Evolutionary conservation across 2,888 invertebrate genomes (phyloP), one percentile per base, ranked within the genome.

Genomic region (Oxyteleia sp.): DNA sequence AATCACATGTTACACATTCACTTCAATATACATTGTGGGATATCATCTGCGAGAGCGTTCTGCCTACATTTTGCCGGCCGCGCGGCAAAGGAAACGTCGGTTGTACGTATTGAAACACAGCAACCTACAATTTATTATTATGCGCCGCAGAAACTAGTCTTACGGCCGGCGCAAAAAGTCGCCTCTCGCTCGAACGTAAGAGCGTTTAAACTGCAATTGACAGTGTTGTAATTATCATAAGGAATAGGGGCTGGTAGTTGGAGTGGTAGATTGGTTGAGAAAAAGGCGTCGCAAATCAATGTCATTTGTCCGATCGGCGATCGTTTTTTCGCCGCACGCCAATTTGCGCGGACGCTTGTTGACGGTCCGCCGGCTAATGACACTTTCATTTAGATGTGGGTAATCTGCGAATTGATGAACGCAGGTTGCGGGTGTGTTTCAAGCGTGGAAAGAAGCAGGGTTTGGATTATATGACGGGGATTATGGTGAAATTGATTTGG

Each of bases 81-180:
- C 41, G 43, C 18, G 18, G 53, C 15, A 43, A 59, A 74, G 81
- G 81, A 81, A 81, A 75, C 61, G 69, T 68, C 81, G 74, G 81
- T 63, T 68, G 29, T 63, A 45, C 63, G 23, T 69, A 81, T 81
- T 80, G 66, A 71, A 79, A 71, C 53, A 61, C 53, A 26, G 26
- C 74, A 81, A 55, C 74, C 74, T 68, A 49, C 80, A 74, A 81
- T 81, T 81, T 81, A 71, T 81, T 81, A 81, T 74, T 74, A 74
- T 61, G 64, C 66, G 53, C 13, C 68, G 74, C 68, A 66, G 66
- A 61, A 80, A 80, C 72, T 72, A 80, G 74, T 71, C 74, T 74
- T 64, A 61, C 51, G 55, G 35, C 4, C 43, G 20, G 47, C 61
- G 53, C 43, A 81, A 81, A 68, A 75, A 81, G 69, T 69, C 43